Evolutionary conservation across 2,888 invertebrate species (phyloP).

Genomic region (Drosophila mulleri): DNA sequence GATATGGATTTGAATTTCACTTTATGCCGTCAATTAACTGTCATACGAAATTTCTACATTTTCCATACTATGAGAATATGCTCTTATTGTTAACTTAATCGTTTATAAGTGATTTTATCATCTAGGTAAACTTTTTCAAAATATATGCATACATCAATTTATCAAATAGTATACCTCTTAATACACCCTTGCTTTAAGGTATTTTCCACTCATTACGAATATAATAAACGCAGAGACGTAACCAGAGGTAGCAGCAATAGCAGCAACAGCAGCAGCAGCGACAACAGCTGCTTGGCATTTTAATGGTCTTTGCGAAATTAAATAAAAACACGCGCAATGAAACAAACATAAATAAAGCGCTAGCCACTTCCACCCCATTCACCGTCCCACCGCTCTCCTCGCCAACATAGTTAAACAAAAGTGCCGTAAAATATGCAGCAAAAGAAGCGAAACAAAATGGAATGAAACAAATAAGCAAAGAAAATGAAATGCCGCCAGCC

Average conservation of each 20-base stretch:
- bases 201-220: conserved; percentile 55
- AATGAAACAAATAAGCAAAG: conserved; percentile 52
- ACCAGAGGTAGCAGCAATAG: conserved; percentile 36
- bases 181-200: conserved; percentile 9
- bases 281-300: conserved; percentile 51
- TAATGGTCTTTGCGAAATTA: conserved; percentile 68
- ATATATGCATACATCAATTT: too few species aligned
- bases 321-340: conserved; percentile 75
- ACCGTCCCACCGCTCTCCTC: too few species aligned
- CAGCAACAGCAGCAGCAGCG: conserved; percentile 19
- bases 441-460: conserved; percentile 35
- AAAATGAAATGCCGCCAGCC: conserved; percentile 52
- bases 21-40: too few species aligned
- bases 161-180: neutral
- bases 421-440: conserved; percentile 39
- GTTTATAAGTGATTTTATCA: too few species aligned
- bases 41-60: too few species aligned
- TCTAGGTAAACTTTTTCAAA: too few species aligned
- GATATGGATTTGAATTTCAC: too few species aligned
- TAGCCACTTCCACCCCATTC: conserved; percentile 11
- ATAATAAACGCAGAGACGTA: conserved; percentile 55
- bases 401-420: conserved; percentile 31
- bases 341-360: conserved; percentile 62
- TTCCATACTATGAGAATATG: too few species aligned
- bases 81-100: too few species aligned